Base-by-base conservation (phyloP, 2,113 vertebrate genomes). In the Nycticebus coucang region DNA sequence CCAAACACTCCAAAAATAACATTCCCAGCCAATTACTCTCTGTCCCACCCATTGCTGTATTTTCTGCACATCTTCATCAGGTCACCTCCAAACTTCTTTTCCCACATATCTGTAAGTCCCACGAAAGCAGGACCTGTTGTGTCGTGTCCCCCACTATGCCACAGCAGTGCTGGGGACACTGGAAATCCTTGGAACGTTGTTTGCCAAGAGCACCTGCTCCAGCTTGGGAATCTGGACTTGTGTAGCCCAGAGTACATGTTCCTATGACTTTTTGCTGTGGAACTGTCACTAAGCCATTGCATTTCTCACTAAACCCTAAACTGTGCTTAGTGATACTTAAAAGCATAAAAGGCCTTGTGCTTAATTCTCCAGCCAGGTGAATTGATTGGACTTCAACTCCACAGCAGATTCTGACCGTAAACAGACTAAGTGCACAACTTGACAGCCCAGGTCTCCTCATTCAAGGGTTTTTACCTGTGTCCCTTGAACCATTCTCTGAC, bases 161-260 rank as follows among this genome's bases (percentile, higher is more conserved):
- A 7, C 6, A 17, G 59, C 59, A 26, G 15, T 35, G 18, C 30
- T 5, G 0, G 41, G 8, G 13, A 37, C 1, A 0, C 33, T 26
- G 8, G 12, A n/a, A 69, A 45, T n/a, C 35, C 15, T 57, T 37
- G 10, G 0, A 22, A 18, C 11, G 3, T 10, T 10, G 11, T 45
- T 33, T 55, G 35, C 11, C 19, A 4, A 28, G 28, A 6, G 1
- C 2, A 22, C 12, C 2, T 14, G 21, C 21, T 35, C 35, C 24
- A 0, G n/a, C 35, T 19, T 84, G 26, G 85, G 50, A 22, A 8
- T 19, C 33, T 37, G 17, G 45, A 12, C 30, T 82, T n/a, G 4
- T 4, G 14, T 26, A 33, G 21, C 3, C 3, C 15, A 45, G 7
- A n/a, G 15, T 1, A 7, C 15, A 18, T 2, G 11, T 59, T n/a